phyloP scores from a whole-genome alignment of 2,888 invertebrate species.

The Galerucella nymphaeae region DNA sequence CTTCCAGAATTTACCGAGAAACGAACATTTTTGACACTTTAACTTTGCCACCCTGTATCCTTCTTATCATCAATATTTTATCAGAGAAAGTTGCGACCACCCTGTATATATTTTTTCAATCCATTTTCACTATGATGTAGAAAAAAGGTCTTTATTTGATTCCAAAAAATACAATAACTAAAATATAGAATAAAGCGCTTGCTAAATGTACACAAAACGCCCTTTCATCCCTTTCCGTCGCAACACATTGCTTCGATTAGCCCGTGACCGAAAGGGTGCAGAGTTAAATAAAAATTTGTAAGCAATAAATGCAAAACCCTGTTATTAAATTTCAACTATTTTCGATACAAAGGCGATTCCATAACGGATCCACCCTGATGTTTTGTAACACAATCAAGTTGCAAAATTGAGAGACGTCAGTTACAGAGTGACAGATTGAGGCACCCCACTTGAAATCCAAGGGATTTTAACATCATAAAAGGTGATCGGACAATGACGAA shows the following conservation, averaged over 20 bases:
- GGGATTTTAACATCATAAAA: constrained; percentile 48
- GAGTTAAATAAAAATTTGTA: constrained; percentile 46
- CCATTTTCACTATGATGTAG: too few species aligned
- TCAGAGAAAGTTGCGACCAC: too few species aligned
- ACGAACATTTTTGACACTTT: too few species aligned
- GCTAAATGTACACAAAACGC: background rate
- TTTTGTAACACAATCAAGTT: constrained; percentile 55
- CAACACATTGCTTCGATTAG: constrained; percentile 10
- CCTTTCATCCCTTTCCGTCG: background rate
- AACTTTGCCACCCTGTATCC: too few species aligned
- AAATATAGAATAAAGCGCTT: background rate
- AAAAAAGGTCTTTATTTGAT: too few species aligned
- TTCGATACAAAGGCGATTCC: constrained; percentile 45
- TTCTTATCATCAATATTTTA: too few species aligned
- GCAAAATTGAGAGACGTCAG: constrained; percentile 51
- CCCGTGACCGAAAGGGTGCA: constrained; percentile 25
- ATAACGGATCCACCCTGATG: constrained; percentile 47
- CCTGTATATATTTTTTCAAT: too few species aligned
- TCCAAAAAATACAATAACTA: background rate
- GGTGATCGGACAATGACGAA: constrained; percentile 37
- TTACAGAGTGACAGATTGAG: constrained; percentile 54
- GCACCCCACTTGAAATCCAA: constrained; percentile 45
- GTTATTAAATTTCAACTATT: constrained; percentile 48
- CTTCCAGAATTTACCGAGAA: too few species aligned
- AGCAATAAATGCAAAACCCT: constrained; percentile 44